Evolutionary conservation across 2,888 invertebrate genomes (phyloP).

Genomic region (Apodemia hepburni): DNA sequence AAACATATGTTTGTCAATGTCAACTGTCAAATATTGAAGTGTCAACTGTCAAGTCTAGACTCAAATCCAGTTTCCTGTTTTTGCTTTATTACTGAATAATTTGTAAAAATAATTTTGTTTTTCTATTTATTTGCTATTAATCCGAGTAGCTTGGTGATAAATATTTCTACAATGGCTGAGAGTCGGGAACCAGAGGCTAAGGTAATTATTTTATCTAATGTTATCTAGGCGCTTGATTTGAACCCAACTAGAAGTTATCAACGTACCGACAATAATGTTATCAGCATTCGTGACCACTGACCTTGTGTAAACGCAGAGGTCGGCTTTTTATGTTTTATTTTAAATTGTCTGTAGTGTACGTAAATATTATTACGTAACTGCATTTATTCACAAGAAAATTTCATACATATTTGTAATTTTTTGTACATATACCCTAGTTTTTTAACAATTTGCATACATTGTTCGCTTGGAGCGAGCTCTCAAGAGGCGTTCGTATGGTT

Average conservation of each 20-base stretch:
- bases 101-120: not conserved
- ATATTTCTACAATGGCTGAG: conserved; percentile 54
- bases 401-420: not conserved
- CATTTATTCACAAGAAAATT: not conserved
- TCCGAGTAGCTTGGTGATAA: conserved; percentile 34
- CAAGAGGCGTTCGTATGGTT: not conserved
- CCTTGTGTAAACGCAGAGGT: conserved; percentile 60
- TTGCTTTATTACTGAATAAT: not conserved
- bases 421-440: too few species aligned
- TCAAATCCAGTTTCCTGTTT: not conserved
- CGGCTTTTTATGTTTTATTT: conserved; percentile 33
- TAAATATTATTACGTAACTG: conserved; percentile 33
- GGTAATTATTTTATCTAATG: conserved; percentile 53
- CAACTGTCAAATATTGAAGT: too few species aligned
- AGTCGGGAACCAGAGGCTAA: conserved; percentile 57
- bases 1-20: not conserved
- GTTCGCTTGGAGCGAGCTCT: not conserved
- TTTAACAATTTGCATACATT: not conserved
- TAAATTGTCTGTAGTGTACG: conserved; percentile 30
- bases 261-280: conserved; percentile 33
- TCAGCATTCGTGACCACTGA: conserved; percentile 41
- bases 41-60: not conserved
- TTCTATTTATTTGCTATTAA: conserved; percentile 7
- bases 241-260: conserved; percentile 36
- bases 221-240: conserved; percentile 28